Conservation (phyloP, 2,113 vertebrate genomes). For the Hepsetus odoe region DNA sequence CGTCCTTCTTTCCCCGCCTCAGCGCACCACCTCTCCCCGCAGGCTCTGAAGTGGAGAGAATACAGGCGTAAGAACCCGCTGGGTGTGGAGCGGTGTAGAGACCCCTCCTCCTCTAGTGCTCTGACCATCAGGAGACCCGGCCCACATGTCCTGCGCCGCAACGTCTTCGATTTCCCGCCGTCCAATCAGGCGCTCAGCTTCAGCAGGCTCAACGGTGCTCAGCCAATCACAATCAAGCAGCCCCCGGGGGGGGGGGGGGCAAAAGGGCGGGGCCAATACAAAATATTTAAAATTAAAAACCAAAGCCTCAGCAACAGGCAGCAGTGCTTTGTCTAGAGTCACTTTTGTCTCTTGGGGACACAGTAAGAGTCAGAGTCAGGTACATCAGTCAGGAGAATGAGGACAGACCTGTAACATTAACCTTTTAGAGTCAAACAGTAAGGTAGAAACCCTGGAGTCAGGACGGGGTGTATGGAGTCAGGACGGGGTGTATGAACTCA, state of each 20-base stretch:
- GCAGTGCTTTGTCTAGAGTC: neutral
- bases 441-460: too few relatives aligned
- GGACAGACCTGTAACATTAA: too few relatives aligned
- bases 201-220: conserved; percentile 82
- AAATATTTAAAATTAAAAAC: too few relatives aligned
- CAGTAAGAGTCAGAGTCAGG: too few relatives aligned
- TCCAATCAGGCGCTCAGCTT: conserved; percentile 73
- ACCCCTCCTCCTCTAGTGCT: conserved; percentile 59
- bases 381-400: too few relatives aligned
- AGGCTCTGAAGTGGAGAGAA: conserved; percentile 96
- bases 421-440: too few relatives aligned
- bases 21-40: conserved; percentile 95
- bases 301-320: too few relatives aligned
- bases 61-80: conserved; percentile 93
- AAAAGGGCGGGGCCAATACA: neutral
- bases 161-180: conserved; percentile 88
- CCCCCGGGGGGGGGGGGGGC: neutral
- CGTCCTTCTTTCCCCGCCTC: conserved; percentile 34
- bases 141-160: conserved; percentile 75
- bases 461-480: too few relatives aligned
- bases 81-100: conserved; percentile 77
- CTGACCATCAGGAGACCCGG: conserved; percentile 78
- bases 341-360: too few relatives aligned
- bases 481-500: too few relatives aligned
- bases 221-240: conserved; percentile 28